These are phyloP conservation scores for Platysteira castanea DNA, from an alignment of 2,113 vertebrate species.

Conservation along the genomic window DNA sequence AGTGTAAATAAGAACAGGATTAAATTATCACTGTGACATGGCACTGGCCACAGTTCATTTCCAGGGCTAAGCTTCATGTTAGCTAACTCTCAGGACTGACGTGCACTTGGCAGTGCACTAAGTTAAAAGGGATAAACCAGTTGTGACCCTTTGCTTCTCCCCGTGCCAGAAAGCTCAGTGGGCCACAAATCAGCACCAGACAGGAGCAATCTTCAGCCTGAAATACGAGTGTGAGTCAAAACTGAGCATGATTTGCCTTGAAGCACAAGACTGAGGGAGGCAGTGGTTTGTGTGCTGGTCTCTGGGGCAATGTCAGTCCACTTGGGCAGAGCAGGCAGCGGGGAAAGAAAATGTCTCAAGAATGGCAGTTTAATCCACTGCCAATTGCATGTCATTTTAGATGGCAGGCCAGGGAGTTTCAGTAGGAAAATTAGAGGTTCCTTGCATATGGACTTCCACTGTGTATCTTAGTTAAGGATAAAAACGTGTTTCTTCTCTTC, in stretches of 20 bases:
- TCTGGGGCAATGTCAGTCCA: not conserved
- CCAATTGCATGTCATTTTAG: not conserved
- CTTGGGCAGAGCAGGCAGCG: not conserved
- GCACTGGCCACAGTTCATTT: not conserved
- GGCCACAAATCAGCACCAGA: not conserved
- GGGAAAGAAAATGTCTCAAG: not conserved
- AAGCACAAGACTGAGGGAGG: not conserved
- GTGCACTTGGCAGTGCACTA: not conserved
- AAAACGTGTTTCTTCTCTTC: not conserved
- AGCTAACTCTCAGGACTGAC: not conserved
- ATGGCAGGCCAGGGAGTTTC: not conserved
- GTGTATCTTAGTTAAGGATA: not conserved
- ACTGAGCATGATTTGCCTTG: not conserved
- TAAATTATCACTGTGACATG: not conserved
- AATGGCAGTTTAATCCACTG: not conserved
- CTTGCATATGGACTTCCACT: not conserved
- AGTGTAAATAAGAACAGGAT: not conserved
- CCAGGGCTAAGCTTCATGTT: not conserved
- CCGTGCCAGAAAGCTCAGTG: rapidly evolving
- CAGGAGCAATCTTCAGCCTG: not conserved
- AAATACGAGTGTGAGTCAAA: not conserved
- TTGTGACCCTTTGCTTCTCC: not conserved
- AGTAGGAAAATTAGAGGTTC: not conserved
- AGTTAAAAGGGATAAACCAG: not conserved
- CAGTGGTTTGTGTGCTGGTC: not conserved